phyloP scores from a whole-genome alignment of 1,140 invertebrate species.

The Fragariocoptes setiger region DNA sequence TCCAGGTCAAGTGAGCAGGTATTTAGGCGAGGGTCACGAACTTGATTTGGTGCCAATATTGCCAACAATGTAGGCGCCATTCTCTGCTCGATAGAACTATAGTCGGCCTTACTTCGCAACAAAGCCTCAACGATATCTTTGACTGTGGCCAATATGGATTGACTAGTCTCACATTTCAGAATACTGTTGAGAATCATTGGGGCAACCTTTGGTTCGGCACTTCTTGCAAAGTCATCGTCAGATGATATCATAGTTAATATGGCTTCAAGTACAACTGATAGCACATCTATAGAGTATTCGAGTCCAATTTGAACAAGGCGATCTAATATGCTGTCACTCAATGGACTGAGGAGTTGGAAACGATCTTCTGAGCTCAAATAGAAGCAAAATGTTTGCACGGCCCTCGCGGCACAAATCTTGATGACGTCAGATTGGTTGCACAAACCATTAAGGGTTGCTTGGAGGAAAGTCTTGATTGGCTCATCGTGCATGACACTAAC shows the following conservation, averaged over 20 bases:
- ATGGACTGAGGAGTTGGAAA: too few species aligned
- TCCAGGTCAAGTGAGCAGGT: neutral
- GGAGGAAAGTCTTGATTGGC: conserved; percentile 22
- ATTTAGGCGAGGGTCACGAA: too few species aligned
- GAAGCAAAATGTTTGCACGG: conserved; percentile 22
- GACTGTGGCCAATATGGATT: conserved; percentile 26
- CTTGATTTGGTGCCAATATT: conserved; percentile 21
- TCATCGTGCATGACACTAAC: conserved; percentile 24
- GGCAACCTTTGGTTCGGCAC: conserved; percentile 29
- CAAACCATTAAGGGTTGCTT: conserved; percentile 28
- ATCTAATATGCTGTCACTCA: too few species aligned
- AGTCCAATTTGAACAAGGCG: conserved; percentile 21
- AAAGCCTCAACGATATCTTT: conserved; percentile 34
- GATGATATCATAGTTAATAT: conserved; percentile 30
- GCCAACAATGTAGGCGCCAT: conserved; percentile 35
- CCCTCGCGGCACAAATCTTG: conserved; percentile 20
- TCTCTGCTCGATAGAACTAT: conserved; percentile 27
- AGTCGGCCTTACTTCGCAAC: conserved; percentile 27
- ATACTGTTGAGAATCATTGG: conserved; percentile 36
- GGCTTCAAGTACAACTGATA: conserved; percentile 31
- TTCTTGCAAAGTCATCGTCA: conserved; percentile 31
- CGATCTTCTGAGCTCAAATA: too few species aligned
- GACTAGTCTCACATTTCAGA: conserved; percentile 31
- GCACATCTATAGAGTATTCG: conserved; percentile 25
- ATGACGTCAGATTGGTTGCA: conserved; percentile 22